Conservation (phyloP, 2,888 invertebrate species). For the Xiphydria camelus region DNA sequence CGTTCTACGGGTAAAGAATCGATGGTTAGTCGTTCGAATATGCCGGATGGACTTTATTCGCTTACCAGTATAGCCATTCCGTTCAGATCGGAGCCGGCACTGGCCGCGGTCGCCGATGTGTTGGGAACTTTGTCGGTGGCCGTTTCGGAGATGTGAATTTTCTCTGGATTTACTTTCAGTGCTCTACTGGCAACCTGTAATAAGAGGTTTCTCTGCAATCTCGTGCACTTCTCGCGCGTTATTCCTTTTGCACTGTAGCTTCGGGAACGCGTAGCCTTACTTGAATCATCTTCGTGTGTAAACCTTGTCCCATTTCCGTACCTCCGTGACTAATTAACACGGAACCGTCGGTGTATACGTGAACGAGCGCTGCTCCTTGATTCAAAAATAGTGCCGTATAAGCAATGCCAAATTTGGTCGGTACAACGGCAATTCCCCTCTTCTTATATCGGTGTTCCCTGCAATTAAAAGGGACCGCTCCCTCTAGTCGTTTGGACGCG, state of each 20-base stretch:
- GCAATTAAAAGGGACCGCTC: constrained; percentile 50
- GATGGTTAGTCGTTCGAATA: constrained; percentile 12
- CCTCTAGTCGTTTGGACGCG: too few relatives aligned
- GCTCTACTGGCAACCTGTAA: constrained; percentile 72
- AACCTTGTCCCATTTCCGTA: constrained; percentile 97
- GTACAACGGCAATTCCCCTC: constrained; percentile 78
- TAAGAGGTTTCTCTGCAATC: background rate
- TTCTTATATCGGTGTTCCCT: constrained; percentile 84
- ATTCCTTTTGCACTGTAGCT: background rate
- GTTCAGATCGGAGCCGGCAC: constrained; percentile 85
- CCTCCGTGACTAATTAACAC: constrained; percentile 89
- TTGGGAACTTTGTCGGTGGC: constrained; percentile 91
- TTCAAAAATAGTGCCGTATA: constrained; percentile 78
- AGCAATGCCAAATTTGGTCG: constrained; percentile 84
- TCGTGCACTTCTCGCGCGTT: background rate
- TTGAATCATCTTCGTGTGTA: constrained; percentile 96
- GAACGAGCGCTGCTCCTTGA: constrained; percentile 85
- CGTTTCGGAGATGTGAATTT: constrained; percentile 82
- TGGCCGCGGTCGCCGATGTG: constrained; percentile 87
- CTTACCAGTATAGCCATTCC: constrained; percentile 83
- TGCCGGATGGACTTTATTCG: constrained; percentile 13
- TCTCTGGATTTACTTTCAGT: constrained; percentile 70
- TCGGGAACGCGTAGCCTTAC: constrained; percentile 40
- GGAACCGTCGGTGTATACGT: constrained; percentile 87
- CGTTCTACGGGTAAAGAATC: constrained; percentile 61